These are phyloP conservation scores for Scalopus aquaticus DNA, from an alignment of 2,113 vertebrate genomes.

Conservation along the genomic window DNA sequence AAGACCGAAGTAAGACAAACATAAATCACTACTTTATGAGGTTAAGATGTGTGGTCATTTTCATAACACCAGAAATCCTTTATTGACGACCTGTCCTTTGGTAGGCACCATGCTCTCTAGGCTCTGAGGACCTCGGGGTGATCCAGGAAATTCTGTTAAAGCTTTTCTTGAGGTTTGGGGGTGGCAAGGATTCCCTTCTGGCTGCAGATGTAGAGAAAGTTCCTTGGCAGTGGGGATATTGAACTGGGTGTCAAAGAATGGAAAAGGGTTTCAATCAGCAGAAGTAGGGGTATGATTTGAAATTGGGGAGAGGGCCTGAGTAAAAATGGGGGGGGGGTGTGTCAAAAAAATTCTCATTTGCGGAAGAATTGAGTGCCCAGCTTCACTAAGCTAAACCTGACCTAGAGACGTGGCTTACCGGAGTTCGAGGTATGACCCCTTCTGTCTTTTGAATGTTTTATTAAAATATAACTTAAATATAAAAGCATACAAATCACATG, in stretches of 20 bases:
- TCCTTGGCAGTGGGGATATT: not conserved
- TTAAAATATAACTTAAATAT: not conserved
- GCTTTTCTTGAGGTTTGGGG: not conserved
- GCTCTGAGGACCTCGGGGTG: not conserved
- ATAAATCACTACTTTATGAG: not conserved
- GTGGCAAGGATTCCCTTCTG: not conserved
- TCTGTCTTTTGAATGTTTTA: not conserved
- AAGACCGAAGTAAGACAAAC: not conserved
- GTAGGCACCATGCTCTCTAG: not conserved
- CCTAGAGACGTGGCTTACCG: not conserved
- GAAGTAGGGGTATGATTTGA: not conserved
- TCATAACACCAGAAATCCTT: not conserved
- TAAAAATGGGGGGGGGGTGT: not conserved
- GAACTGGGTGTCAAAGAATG: not conserved
- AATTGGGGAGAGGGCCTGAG: not conserved
- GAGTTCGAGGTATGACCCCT: not conserved
- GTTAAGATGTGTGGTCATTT: not conserved
- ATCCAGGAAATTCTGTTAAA: not conserved
- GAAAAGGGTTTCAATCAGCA: not conserved
- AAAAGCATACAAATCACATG: not conserved
- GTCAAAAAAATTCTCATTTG: not conserved
- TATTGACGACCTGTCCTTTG: accelerated
- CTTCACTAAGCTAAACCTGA: not conserved
- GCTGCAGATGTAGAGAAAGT: not conserved
- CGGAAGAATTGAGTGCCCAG: not conserved